Conservation (phyloP, 2,797 vertebrate genomes). For the Pipistrellus nathusii region DNA sequence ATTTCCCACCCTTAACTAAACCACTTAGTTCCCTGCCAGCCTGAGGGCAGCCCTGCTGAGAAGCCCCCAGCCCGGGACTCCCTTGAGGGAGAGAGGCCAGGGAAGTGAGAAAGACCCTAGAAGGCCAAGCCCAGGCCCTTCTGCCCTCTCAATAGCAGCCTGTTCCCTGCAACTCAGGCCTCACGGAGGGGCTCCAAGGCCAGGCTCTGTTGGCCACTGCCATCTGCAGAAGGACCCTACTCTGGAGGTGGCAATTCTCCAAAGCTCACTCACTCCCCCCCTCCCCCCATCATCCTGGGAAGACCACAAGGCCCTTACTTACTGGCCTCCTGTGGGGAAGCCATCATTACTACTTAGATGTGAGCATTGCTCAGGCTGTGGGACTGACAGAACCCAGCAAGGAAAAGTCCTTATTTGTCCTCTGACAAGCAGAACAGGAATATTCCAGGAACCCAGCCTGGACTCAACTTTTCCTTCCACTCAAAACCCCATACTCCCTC, state of each 20-base stretch:
- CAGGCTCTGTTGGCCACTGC: not conserved
- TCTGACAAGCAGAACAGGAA: not conserved
- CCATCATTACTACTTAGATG: not conserved
- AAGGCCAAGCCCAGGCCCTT: not conserved
- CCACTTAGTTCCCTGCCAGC: not conserved
- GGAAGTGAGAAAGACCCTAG: not conserved
- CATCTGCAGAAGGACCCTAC: not conserved
- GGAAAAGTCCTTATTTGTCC: not conserved
- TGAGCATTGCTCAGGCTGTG: not conserved
- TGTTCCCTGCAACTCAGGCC: accelerated
- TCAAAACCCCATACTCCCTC: not conserved
- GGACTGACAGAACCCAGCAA: not conserved
- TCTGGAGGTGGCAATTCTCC: not conserved
- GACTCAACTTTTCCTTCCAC: not conserved
- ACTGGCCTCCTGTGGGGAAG: not conserved
- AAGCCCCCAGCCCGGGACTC: not conserved
- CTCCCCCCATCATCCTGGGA: not conserved
- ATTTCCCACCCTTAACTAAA: not conserved
- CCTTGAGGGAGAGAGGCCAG: not conserved
- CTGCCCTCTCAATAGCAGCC: too few species aligned
- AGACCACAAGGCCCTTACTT: not conserved
- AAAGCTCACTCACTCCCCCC: not conserved
- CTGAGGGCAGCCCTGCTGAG: not conserved
- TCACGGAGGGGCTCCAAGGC: not conserved
- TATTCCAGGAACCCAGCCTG: not conserved